Percentiles rank a stretch among this genome's conserved stretches.
Conservation (phyloP, 1,140 invertebrate species). For the Scylla paramamosain region DNA sequence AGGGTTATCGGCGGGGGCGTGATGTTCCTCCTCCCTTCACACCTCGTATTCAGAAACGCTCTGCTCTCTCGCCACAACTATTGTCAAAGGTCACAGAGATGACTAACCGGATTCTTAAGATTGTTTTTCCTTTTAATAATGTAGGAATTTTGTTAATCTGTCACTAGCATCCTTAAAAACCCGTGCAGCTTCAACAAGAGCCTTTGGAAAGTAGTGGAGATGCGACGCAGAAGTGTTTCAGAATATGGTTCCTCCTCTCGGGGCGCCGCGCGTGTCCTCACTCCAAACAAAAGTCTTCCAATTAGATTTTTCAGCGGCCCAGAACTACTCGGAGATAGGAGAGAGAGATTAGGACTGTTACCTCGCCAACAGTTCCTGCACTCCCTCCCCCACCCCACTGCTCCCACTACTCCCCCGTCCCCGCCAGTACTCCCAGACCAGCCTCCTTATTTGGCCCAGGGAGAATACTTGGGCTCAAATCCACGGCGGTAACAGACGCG, state of each 20-base stretch:
- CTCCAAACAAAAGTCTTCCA: background rate
- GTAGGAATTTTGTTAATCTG: too few species aligned
- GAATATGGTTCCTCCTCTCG: background rate
- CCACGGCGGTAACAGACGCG: background rate
- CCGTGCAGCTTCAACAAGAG: too few species aligned
- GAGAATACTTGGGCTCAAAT: slow-evolving; percentile 13
- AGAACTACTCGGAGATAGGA: background rate
- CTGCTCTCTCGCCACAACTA: too few species aligned
- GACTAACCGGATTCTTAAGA: too few species aligned
- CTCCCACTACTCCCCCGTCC: background rate
- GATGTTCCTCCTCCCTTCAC: too few species aligned
- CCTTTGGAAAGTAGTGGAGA: too few species aligned
- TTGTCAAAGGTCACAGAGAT: too few species aligned
- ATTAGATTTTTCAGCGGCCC: background rate
- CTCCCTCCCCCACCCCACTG: background rate
- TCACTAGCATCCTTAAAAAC: too few species aligned
- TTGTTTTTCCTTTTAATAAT: too few species aligned
- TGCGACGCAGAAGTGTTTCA: too few species aligned
- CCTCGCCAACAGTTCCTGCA: background rate
- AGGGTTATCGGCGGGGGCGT: too few species aligned
- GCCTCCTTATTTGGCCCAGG: background rate
- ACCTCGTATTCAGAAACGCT: too few species aligned
- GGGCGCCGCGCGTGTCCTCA: background rate
- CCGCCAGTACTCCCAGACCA: background rate
- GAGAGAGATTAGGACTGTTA: background rate